phyloP scores from a whole-genome alignment of 2,797 vertebrate species.

The Platyrinchus mystaceus region DNA sequence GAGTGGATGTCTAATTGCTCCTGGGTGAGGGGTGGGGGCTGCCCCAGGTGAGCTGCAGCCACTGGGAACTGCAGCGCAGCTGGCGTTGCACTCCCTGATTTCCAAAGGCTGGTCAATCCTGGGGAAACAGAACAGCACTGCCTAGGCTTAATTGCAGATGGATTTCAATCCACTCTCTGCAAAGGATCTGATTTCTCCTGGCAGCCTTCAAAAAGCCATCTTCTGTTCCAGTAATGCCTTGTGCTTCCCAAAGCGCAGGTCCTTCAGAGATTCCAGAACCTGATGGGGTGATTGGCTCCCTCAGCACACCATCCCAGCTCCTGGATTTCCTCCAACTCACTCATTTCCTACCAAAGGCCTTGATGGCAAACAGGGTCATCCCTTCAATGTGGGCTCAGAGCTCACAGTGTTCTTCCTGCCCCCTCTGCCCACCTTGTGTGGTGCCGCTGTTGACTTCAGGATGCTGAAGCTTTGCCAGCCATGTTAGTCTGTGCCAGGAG shows the following conservation, averaged over 20 bases:
- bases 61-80: fast-evolving
- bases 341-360: background rate
- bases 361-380: background rate
- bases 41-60: background rate
- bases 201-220: background rate
- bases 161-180: background rate
- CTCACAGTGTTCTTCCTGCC: background rate
- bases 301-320: background rate
- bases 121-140: background rate
- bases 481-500: background rate
- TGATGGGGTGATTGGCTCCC: background rate
- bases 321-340: background rate
- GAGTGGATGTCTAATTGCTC: fast-evolving
- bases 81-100: fast-evolving
- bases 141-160: background rate
- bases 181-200: slow-evolving; percentile 1
- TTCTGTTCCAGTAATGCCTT: background rate
- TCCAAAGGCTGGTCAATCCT: fast-evolving
- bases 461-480: background rate
- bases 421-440: fast-evolving
- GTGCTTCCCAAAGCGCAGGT: background rate
- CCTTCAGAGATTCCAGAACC: background rate
- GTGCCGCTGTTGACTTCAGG: background rate
- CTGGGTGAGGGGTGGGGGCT: background rate
- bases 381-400: fast-evolving